Conservation (phyloP, 2,797 vertebrate species). For the Enteromius thamalakanensis region DNA sequence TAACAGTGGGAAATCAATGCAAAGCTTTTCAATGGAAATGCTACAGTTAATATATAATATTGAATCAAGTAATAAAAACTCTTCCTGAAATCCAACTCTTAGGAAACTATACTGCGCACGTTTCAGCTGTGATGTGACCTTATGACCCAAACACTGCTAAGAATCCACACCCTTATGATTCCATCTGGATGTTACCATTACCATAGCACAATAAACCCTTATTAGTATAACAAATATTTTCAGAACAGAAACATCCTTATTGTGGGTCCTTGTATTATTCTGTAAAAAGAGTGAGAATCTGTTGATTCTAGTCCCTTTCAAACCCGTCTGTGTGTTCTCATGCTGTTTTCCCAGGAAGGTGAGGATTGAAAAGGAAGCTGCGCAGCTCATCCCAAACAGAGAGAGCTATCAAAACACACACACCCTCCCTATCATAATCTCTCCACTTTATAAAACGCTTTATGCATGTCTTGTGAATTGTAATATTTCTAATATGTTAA, state of each 20-base stretch:
- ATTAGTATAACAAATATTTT: conserved; percentile 21
- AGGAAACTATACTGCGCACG: conserved; percentile 33
- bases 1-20: conserved; percentile 2
- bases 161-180: neutral
- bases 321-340: neutral
- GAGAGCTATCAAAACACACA: conserved; percentile 7
- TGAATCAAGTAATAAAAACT: conserved; percentile 17
- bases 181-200: conserved; percentile 42
- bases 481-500: neutral
- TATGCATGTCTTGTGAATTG: neutral
- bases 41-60: neutral
- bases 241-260: conserved; percentile 19
- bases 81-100: conserved; percentile 45
- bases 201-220: conserved; percentile 12
- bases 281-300: conserved; percentile 11
- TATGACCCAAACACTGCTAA: neutral
- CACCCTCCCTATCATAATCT: conserved; percentile 1
- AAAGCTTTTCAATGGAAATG: neutral
- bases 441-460: neutral
- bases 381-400: conserved; percentile 21
- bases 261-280: conserved; percentile 1
- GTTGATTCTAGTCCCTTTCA: conserved; percentile 16
- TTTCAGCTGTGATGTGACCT: conserved; percentile 32
- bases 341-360: conserved; percentile 20
- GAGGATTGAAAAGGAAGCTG: conserved; percentile 37